Percentiles rank a stretch among this genome's conserved stretches.
Evolutionary conservation across 92 coral and sea anemone genomes (phyloP).

Genomic region (Zoanthus sansibaricus): DNA sequence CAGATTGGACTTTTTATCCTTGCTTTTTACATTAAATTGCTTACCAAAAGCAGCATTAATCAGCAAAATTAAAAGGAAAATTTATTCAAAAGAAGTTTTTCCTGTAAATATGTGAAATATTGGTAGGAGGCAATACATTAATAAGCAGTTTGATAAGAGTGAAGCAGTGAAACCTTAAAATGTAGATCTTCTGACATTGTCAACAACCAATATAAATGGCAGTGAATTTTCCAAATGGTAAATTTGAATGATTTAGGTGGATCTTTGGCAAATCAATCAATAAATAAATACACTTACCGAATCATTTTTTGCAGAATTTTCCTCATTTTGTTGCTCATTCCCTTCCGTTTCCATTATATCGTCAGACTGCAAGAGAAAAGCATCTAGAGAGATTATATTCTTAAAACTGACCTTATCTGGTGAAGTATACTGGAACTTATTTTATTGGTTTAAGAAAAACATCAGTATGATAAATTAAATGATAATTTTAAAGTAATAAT

Average conservation of each 20-base stretch:
- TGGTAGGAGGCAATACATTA: neutral
- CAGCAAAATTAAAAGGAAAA: constrained; percentile 18
- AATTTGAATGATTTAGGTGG: constrained; percentile 20
- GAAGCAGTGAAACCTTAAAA: constrained; percentile 15
- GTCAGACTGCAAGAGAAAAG: constrained; percentile 25
- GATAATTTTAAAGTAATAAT: neutral
- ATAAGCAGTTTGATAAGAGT: constrained; percentile 33
- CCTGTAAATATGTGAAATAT: neutral
- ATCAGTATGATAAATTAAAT: neutral
- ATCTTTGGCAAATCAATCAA: constrained; percentile 8
- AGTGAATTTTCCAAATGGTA: constrained; percentile 30
- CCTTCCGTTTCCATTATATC: constrained; percentile 4
- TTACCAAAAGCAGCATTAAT: no score
- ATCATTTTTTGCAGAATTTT: neutral
- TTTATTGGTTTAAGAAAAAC: constrained; percentile 1
- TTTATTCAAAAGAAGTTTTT: neutral
- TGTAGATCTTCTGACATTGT: constrained; percentile 17
- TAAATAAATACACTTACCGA: neutral
- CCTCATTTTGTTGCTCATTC: neutral
- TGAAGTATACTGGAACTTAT: constrained; percentile 6
- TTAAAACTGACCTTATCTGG: constrained; percentile 11
- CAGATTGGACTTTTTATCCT: no score
- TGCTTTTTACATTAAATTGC: no score
- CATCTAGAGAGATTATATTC: constrained; percentile 11
- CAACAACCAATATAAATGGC: constrained; percentile 6